Percentiles rank a stretch among this genome's conserved stretches.
These are phyloP conservation scores for Actinopyga echinites DNA, from an alignment of 53 echinoderm and acorn worm species.

Conservation along the genomic window DNA sequence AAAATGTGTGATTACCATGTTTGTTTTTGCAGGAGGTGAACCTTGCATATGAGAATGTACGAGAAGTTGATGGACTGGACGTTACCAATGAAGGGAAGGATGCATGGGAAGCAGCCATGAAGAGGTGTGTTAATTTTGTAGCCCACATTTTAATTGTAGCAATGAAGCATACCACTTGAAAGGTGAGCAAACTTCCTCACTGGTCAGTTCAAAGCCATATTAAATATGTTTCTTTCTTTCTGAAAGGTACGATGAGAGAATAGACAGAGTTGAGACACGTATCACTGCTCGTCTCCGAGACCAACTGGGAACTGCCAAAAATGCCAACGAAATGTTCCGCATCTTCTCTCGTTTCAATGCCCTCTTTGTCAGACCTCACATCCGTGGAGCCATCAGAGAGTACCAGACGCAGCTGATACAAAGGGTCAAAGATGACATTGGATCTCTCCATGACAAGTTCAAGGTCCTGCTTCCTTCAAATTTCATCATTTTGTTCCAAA, in stretches of 20 bases:
- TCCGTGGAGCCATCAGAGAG: conserved; percentile 96
- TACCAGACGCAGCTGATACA: conserved; percentile 99
- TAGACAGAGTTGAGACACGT: conserved; percentile 97
- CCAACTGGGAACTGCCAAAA: conserved; percentile 97
- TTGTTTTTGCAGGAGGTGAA: conserved; percentile 81
- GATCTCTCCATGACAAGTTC: conserved; percentile 97
- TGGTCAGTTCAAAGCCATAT: neutral
- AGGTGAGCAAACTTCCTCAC: neutral
- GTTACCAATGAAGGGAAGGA: conserved; percentile 96
- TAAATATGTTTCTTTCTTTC: neutral
- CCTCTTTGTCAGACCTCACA: conserved; percentile 97
- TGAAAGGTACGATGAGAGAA: conserved; percentile 86
- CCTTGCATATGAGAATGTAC: conserved; percentile 96
- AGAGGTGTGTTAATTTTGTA: conserved; percentile 58
- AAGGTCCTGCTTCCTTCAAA: conserved; percentile 50
- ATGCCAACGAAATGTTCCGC: conserved; percentile 99
- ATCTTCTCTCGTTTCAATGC: conserved; percentile 99
- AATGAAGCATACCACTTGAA: too few relatives aligned
- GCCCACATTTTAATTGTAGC: too few relatives aligned
- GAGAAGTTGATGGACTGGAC: conserved; percentile 96
- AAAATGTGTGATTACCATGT: neutral
- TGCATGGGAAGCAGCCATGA: conserved; percentile 99
- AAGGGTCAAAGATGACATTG: conserved; percentile 98
- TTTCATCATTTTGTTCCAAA: neutral
- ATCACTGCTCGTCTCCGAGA: conserved; percentile 98